These are phyloP conservation scores for Athene cunicularia DNA, from an alignment of 2,113 vertebrate genomes.

Conservation along the genomic window DNA sequence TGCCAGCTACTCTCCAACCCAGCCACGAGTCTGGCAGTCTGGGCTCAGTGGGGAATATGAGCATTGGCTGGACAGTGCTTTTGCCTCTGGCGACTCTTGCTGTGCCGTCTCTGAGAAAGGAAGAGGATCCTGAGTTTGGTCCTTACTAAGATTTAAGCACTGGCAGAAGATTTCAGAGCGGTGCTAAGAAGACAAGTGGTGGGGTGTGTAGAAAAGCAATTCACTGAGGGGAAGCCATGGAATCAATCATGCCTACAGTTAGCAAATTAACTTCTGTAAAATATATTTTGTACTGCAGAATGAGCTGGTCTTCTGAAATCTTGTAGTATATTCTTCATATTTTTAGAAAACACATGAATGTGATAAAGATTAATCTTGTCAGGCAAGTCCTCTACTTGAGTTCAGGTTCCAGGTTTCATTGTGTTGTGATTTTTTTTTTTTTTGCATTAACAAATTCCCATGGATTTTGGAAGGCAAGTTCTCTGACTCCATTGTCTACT, in stretches of 20 bases:
- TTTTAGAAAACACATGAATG: not conserved
- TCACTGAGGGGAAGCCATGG: not conserved
- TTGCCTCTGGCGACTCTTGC: not conserved
- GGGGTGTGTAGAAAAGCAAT: not conserved
- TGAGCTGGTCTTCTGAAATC: not conserved
- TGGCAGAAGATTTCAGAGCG: not conserved
- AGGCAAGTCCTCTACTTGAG: not conserved
- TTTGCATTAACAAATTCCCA: not conserved
- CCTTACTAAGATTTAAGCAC: not conserved
- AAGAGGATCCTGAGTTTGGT: not conserved
- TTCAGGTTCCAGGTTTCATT: not conserved
- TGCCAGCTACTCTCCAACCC: not conserved
- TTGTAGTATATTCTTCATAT: not conserved
- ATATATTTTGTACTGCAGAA: not conserved
- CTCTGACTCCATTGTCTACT: not conserved
- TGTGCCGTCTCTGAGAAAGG: not conserved
- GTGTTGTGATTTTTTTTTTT: not conserved
- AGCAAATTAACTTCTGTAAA: not conserved
- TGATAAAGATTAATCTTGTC: not conserved
- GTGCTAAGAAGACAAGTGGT: not conserved
- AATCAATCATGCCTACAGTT: not conserved
- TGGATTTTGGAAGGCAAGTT: not conserved
- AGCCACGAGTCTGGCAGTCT: not conserved
- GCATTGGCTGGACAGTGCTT: not conserved
- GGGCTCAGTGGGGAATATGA: not conserved